Percentiles rank a stretch among this genome's conserved stretches.
phyloP scores from a whole-genome alignment of 2,888 invertebrate species.

The Trichogramma evanescens region DNA sequence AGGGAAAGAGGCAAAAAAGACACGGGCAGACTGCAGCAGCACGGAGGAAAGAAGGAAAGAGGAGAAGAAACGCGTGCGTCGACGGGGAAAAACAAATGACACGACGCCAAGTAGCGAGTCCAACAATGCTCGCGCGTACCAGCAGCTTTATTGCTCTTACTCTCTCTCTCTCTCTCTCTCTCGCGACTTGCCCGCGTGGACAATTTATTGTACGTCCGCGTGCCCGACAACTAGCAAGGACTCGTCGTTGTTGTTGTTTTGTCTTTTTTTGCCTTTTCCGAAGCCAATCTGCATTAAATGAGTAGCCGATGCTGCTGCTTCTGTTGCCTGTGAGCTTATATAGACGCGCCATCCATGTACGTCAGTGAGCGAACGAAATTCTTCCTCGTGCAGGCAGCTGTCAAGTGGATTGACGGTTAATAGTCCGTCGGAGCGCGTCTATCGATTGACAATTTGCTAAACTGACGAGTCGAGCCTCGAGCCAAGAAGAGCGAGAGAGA shows the following conservation, averaged over 20 bases:
- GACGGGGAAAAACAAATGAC: slow-evolving; percentile 4
- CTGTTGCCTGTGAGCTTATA: too few relatives aligned
- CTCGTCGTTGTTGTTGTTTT: too few relatives aligned
- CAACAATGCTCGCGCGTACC: background rate
- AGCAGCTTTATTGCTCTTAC: background rate
- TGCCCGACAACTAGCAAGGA: background rate
- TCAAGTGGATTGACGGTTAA: too few relatives aligned
- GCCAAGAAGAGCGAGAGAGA: background rate
- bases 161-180: background rate
- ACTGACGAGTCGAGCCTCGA: slow-evolving; percentile 20
- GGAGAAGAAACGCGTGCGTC: slow-evolving; percentile 1
- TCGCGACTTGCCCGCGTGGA: background rate
- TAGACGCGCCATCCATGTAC: too few relatives aligned
- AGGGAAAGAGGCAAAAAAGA: slow-evolving; percentile 17
- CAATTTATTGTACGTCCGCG: background rate
- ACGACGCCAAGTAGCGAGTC: background rate
- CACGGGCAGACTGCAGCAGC: background rate
- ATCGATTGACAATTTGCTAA: slow-evolving; percentile 35
- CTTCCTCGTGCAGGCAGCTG: too few relatives aligned
- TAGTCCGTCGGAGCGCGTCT: slow-evolving; percentile 19
- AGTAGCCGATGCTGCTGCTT: too few relatives aligned
- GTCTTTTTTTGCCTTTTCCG: too few relatives aligned
- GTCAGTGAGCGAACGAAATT: too few relatives aligned
- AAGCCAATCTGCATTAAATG: too few relatives aligned
- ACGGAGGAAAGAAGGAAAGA: background rate